Base-by-base conservation (phyloP, 2,113 vertebrate species). In the Natator depressus region DNA sequence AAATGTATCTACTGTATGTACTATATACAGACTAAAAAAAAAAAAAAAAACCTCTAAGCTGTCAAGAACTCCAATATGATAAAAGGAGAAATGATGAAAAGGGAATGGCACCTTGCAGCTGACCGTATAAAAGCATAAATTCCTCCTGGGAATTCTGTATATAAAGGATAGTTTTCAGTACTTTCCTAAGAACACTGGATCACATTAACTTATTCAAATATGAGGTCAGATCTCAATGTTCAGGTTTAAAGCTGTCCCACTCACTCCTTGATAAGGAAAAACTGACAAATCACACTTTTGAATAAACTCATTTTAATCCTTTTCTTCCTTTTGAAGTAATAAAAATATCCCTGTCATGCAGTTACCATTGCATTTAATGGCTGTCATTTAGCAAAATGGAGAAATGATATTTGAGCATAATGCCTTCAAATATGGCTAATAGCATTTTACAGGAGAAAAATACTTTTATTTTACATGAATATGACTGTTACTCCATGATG, bases 131-230 rank as follows among this genome's bases (percentile, higher is more conserved):
- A 99, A 98, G 98, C 98, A 97, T 97, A 98, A 98, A 98, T 98
- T 99, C 98, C 98, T 99, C 98, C 93, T 93, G 98, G 98, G 98
- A 99, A 98, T 98, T 98, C 99, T 99, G 98, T 98, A 97, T 98
- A 98, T 98, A 98, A 98, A 98, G 99, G 99, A 99, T 97, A 98
- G 98, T 95, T 98, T 98, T 97, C 97, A 93, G 88, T 97, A 96
- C 96, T 96, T 98, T 97, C 95, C 96, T 92, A 96, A 98, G 98
- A 99, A 99, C 98, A 98, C 90, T 94, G 89, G 96, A 98, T 97
- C 94, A 93, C 96, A 99, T 99, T 99, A 99, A 99, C 98, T 98
- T 99, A 99, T 99, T 99, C 98, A 99, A 99, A 99, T 98, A 96
- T 84, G 95, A 98, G 98, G 98, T 99, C 98, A 99, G 98, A 98